A percentile compares a stretch with the other conserved stretches of the same genome.
These are phyloP conservation scores for Pollenia angustigena DNA, from an alignment of 2,888 invertebrate genomes.

Conservation along the genomic window DNA sequence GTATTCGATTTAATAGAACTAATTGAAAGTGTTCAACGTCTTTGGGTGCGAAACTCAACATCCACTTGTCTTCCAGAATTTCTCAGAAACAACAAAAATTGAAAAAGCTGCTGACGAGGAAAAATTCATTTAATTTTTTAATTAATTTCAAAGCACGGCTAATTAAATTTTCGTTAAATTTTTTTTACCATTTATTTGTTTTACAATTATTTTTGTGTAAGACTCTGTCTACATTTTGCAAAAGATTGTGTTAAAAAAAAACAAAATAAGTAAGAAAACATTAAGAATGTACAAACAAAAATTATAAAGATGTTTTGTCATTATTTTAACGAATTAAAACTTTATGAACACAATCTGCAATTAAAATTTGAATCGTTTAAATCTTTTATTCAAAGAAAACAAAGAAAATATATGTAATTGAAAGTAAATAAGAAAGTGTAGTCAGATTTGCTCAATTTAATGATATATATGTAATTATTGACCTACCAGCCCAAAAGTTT, in stretches of 20 bases:
- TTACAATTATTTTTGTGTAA: slow-evolving; percentile 1
- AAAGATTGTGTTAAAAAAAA: neutral
- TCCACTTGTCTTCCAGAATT: slow-evolving; percentile 18
- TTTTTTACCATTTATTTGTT: slow-evolving; percentile 1
- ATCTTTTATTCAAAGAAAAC: neutral
- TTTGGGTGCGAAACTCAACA: slow-evolving; percentile 10
- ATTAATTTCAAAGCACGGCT: slow-evolving; percentile 34
- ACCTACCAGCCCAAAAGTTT: too few species aligned
- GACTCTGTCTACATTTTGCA: neutral
- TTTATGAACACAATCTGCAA: slow-evolving; percentile 20
- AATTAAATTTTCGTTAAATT: slow-evolving; percentile 20
- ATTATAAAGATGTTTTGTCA: slow-evolving; percentile 8
- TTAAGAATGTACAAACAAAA: neutral
- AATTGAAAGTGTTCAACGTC: slow-evolving; percentile 15
- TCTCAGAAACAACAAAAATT: slow-evolving; percentile 4
- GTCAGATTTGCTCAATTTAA: too few species aligned
- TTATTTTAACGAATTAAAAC: slow-evolving; percentile 20
- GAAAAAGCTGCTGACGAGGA: slow-evolving; percentile 13
- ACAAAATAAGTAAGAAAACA: too few species aligned
- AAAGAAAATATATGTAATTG: too few species aligned
- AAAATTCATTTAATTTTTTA: slow-evolving; percentile 40
- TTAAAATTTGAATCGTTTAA: neutral
- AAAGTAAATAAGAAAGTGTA: too few species aligned
- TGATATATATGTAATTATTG: too few species aligned
- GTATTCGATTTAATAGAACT: slow-evolving; percentile 14